Evolutionary conservation across 2,888 invertebrate species (phyloP), one percentile per base, ranked within the genome.

Genomic region (Trichogramma evanescens): DNA sequence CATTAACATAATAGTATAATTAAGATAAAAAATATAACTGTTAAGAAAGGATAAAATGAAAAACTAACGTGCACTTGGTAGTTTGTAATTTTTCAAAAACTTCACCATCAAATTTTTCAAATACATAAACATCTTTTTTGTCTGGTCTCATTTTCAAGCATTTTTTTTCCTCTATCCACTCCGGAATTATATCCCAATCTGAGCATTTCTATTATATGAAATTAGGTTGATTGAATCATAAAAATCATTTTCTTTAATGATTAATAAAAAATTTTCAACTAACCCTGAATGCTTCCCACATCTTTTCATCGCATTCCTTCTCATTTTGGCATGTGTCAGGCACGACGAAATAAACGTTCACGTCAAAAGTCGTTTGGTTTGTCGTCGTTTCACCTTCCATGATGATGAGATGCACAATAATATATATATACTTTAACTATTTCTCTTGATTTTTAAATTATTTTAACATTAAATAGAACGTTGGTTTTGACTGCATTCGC

Each of bases 51-150:
- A 48, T 50, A 5, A 54, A 62, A n/a, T 55, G 5, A 9, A 58
- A 50, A 54, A 42, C 88, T 84, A 82, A 89, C 86, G 88, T 80
- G 70, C 89, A 86, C 70, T 87, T 88, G 1, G 83, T 86, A 51
- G 76, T 74, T 66, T 81, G 82, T 5, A 89, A 72, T 68, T 84
- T 84, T 1, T 86, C 81, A 78, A 89, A 95, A 0, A 84, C 78
- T 4, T 83, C 79, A 8, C 93, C 93, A 66, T 84, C 82, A 79
- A 95, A 95, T 50, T 85, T 81, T 59, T 90, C 86, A 71, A 93
- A 81, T 0, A 95, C 85, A 73, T 92, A 89, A 1, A 92, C 86
- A 79, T 91, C 88, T 66, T 83, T 86, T 38, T 86, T 85, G 6
- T 81, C 82, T 49, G 86, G 82, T 7, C 79, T 71, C 5, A 84